Conservation (phyloP, 2,113 vertebrate genomes). For the Asarcornis scutulata region DNA sequence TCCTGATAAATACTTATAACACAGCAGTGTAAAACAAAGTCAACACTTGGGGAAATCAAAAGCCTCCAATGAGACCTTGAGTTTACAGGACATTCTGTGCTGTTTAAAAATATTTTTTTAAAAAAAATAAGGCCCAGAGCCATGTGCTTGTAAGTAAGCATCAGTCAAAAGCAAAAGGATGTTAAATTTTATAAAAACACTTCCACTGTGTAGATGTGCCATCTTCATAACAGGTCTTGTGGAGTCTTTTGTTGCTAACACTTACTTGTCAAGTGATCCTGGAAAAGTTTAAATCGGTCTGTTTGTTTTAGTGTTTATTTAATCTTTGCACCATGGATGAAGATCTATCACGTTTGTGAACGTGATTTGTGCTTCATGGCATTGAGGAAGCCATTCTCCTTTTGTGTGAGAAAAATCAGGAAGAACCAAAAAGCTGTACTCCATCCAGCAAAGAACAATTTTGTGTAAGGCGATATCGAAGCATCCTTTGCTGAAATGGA, state of each 20-base stretch:
- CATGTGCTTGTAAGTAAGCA: neutral
- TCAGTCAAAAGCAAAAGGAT: neutral
- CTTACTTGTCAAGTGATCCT: neutral
- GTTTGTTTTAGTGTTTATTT: neutral
- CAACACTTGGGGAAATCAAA: neutral
- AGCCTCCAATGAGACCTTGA: neutral
- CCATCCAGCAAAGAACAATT: neutral
- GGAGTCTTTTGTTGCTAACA: neutral
- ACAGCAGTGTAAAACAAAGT: neutral
- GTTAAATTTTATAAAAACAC: neutral
- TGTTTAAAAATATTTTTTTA: neutral
- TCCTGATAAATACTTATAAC: neutral
- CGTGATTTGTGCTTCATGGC: neutral
- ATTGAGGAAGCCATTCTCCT: neutral
- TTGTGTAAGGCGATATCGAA: neutral
- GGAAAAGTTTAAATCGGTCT: neutral
- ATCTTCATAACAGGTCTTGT: neutral
- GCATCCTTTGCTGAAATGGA: neutral
- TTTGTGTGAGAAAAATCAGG: neutral
- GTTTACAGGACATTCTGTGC: neutral
- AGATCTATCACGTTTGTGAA: neutral
- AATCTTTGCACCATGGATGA: neutral
- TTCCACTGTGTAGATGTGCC: neutral
- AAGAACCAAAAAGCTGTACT: neutral
- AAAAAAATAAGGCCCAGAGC: rapidly evolving